A percentile compares a stretch with the other conserved stretches of the same genome.
These are phyloP conservation scores for Drosophila planitibia DNA, from an alignment of 2,888 invertebrate species.

Conservation along the genomic window DNA sequence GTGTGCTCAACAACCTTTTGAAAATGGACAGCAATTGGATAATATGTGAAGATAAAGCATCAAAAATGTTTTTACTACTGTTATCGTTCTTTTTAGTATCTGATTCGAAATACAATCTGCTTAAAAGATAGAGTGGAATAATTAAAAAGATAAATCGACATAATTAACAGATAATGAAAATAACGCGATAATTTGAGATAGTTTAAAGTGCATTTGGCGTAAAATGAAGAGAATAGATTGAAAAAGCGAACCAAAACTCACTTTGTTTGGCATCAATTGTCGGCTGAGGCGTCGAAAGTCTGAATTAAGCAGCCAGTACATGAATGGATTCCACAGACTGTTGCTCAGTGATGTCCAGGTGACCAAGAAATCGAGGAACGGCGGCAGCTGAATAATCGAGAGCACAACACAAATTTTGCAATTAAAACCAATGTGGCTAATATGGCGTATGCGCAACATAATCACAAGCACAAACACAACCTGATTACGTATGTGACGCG, in stretches of 20 bases:
- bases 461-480: conserved; percentile 1
- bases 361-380: conserved; percentile 92
- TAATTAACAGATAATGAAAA: neutral
- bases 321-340: conserved; percentile 96
- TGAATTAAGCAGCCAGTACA: conserved; percentile 94
- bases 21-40: conserved; percentile 8
- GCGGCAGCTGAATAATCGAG: conserved; percentile 88
- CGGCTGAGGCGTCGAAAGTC: conserved; percentile 93
- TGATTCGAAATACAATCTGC: neutral
- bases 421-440: conserved; percentile 30
- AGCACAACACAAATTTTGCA: conserved; percentile 7
- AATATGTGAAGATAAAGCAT: neutral
- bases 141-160: neutral
- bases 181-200: neutral
- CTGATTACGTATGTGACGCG: conserved; percentile 63
- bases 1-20: neutral
- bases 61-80: neutral
- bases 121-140: neutral
- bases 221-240: neutral
- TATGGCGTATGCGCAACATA: conserved; percentile 43
- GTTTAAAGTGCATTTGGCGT: neutral
- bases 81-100: neutral
- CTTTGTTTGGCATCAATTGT: conserved; percentile 91
- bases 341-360: conserved; percentile 95
- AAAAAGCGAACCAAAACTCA: conserved; percentile 84